Evolutionary conservation across 2,797 vertebrate species (phyloP).

Genomic region (Bradypus variegatus): DNA sequence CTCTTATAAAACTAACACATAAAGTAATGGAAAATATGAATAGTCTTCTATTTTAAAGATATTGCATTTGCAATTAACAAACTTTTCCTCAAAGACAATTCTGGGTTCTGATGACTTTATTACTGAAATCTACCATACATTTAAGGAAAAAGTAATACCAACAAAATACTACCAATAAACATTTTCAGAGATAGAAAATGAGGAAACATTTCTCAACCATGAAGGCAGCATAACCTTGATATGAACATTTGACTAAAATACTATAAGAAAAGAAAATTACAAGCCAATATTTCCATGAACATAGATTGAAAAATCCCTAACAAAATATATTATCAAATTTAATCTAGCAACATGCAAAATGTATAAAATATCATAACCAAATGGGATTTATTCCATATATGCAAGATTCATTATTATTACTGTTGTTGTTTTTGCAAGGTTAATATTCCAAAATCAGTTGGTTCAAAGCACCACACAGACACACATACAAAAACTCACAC

Average conservation of each 20-base stretch:
- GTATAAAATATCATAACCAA: background rate
- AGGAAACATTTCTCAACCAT: background rate
- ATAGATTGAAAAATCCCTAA: background rate
- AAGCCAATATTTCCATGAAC: background rate
- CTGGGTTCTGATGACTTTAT: background rate
- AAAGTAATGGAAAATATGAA: background rate
- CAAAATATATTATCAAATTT: background rate
- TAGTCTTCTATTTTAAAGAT: background rate
- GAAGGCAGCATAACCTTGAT: background rate
- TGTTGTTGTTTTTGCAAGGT: background rate
- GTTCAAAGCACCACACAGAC: background rate
- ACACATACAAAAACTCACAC: background rate
- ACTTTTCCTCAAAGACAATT: background rate
- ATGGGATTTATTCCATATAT: background rate
- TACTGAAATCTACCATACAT: background rate
- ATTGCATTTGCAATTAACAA: background rate
- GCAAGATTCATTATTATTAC: background rate
- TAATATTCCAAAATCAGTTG: background rate
- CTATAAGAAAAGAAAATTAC: background rate
- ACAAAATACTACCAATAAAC: background rate
- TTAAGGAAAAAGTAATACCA: background rate
- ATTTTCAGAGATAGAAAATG: background rate
- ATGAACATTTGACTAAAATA: background rate
- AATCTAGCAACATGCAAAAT: background rate
- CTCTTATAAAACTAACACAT: background rate